Base-by-base conservation (phyloP, 2,888 invertebrate species). In the Pyrochroa serraticornis region DNA sequence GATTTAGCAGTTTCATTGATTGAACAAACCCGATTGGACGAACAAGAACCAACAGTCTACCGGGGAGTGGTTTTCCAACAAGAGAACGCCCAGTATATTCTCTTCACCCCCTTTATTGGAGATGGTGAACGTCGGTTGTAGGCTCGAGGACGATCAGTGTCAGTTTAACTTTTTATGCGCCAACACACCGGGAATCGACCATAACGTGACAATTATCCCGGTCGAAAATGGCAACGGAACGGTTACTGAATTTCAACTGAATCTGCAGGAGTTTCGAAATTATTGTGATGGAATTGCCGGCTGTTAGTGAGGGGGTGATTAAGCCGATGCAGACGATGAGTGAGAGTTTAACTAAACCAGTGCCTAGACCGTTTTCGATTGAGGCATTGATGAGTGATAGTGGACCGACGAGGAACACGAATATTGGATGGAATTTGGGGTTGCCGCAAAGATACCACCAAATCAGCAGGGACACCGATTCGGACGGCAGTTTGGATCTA, bases 351-450 rank as follows among this genome's bases (percentile, higher is more conserved):
- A 74, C 75, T n/a, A 79, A 77, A 66, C 74, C 78, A 2, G 80
- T 81, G 46, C 86, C 86, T 2, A 84, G 83, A 66, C 84, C 86
- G 1, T 86, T 86, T 74, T 84, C 86, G 0, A 86, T 86, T 41
- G 86, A 86, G 74, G 86, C 86, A 1, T 70, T 86, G 22, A 86
- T 86, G 71, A 77, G 79, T 66, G 78, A 78, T 59, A 72, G 72
- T 58, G 75, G 73, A 7, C 75, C 77, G 7, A 74, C 62, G 52
- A 62, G 39, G 10, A 66, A 57, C 47, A 66, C 36, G 35, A 56
- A n/a, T 42, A 61, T 60, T 13, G 63, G 68, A 30, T 74, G 75
- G 74, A 67, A 63, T 46, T 58, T 69, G n/a, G 36, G 51, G 1
- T 50, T 67, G 32, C 65, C 69, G 14, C 65, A 64, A 53, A 61